These are phyloP conservation scores for Lithophane socia DNA, from an alignment of 2,888 invertebrate species.

Conservation along the genomic window DNA sequence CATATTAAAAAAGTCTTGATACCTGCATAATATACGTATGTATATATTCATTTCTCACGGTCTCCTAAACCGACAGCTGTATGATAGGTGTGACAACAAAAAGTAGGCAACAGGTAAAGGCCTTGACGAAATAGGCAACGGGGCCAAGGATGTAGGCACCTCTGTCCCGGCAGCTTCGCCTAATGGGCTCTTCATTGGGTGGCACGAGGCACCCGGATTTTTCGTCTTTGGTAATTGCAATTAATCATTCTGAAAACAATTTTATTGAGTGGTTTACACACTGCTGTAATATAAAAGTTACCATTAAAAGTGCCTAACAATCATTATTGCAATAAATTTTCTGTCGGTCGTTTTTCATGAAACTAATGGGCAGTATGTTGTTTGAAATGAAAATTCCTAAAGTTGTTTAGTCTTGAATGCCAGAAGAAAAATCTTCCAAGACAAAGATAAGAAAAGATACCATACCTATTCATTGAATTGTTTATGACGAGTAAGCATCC, in stretches of 20 bases:
- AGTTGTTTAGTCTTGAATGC: background rate
- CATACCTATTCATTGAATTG: background rate
- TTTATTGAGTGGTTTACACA: background rate
- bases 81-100: constrained; percentile 71
- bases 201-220: constrained; percentile 5
- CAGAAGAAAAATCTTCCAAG: background rate
- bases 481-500: constrained; percentile 17
- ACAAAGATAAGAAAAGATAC: background rate
- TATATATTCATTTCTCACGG: constrained; percentile 60
- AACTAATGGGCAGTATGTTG: background rate
- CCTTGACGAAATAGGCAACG: constrained; percentile 75
- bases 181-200: constrained; percentile 42
- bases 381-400: background rate
- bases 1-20: constrained; percentile 1
- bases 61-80: constrained; percentile 57
- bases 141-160: constrained; percentile 76
- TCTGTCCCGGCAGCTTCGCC: constrained; percentile 52
- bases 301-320: background rate
- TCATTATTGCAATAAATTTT: background rate
- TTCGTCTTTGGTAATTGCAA: background rate
- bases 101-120: constrained; percentile 78
- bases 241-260: background rate
- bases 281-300: background rate
- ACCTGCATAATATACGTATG: constrained; percentile 22
- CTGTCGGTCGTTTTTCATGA: background rate